phyloP scores from a whole-genome alignment of 2,888 invertebrate genomes.

The Drosophila prolongata region DNA sequence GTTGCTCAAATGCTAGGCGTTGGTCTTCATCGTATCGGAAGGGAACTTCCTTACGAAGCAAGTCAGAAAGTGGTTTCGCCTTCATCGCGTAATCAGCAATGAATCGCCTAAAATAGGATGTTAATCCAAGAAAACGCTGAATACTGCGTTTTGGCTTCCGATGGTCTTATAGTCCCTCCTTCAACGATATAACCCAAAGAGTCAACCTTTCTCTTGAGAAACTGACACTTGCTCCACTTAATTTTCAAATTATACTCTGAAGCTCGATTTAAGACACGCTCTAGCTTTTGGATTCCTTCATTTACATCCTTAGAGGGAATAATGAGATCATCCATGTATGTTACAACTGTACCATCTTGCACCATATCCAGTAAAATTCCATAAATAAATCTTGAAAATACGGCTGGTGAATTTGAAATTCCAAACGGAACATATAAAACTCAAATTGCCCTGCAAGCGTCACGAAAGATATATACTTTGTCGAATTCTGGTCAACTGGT shows the following conservation, averaged over 20 bases:
- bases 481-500: no score
- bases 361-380: neutral
- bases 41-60: neutral
- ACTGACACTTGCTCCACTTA: conserved; percentile 13
- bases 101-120: neutral
- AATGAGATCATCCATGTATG: conserved; percentile 1
- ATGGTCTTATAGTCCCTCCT: neutral
- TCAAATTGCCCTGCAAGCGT: no score
- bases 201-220: conserved; percentile 1
- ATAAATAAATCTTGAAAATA: neutral
- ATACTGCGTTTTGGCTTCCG: neutral
- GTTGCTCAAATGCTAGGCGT: neutral
- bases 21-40: neutral
- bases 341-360: neutral
- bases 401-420: no score
- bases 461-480: no score
- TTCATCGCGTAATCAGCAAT: neutral
- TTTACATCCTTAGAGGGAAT: neutral
- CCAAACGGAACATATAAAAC: no score
- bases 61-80: conserved; percentile 4
- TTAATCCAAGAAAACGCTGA: neutral
- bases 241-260: conserved; percentile 4
- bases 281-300: conserved; percentile 5
- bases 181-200: neutral
- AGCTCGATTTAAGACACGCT: conserved; percentile 1